phyloP scores from a whole-genome alignment of 2,797 vertebrate genomes.

The Protosalanx chinensis region DNA sequence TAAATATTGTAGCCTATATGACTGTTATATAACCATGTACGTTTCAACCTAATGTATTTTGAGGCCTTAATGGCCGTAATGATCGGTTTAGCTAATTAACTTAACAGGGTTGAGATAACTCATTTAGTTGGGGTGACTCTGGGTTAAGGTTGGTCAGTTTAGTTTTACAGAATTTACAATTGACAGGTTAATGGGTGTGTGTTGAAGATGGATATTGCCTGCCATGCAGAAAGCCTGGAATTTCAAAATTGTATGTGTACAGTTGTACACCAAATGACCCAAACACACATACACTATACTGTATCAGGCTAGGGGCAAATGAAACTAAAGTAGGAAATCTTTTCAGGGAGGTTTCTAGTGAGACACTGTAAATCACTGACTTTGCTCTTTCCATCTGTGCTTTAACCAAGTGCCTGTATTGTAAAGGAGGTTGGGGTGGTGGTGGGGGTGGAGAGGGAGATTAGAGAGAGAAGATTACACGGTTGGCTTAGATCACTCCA shows the following conservation, averaged over 20 bases:
- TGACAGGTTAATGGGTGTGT: constrained; percentile 16
- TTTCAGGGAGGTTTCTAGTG: constrained; percentile 12
- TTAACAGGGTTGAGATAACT: constrained; percentile 33
- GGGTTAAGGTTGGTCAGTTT: constrained; percentile 31
- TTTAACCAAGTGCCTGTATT: constrained; percentile 30
- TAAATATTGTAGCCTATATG: too few species aligned
- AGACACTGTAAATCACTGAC: constrained; percentile 4
- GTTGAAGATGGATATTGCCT: constrained; percentile 33
- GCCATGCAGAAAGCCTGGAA: constrained; percentile 32
- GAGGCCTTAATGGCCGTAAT: constrained; percentile 22
- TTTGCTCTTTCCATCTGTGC: constrained; percentile 35
- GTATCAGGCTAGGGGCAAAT: too few species aligned
- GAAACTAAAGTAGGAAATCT: background rate
- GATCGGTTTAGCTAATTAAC: constrained; percentile 53
- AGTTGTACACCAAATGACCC: background rate
- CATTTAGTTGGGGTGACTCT: constrained; percentile 48
- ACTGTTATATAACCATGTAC: too few species aligned
- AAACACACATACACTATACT: background rate
- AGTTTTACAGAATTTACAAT: constrained; percentile 36
- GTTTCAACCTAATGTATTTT: constrained; percentile 3
- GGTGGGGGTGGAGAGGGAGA: constrained; percentile 34
- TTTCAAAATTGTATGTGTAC: constrained; percentile 27
- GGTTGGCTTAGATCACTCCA: constrained; percentile 52
- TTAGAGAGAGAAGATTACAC: constrained; percentile 64
- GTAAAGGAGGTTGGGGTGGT: constrained; percentile 9